Evolutionary conservation across 2,113 vertebrate species (phyloP), one percentile per base, ranked within the genome.

Genomic region (Epinephelus moara): DNA sequence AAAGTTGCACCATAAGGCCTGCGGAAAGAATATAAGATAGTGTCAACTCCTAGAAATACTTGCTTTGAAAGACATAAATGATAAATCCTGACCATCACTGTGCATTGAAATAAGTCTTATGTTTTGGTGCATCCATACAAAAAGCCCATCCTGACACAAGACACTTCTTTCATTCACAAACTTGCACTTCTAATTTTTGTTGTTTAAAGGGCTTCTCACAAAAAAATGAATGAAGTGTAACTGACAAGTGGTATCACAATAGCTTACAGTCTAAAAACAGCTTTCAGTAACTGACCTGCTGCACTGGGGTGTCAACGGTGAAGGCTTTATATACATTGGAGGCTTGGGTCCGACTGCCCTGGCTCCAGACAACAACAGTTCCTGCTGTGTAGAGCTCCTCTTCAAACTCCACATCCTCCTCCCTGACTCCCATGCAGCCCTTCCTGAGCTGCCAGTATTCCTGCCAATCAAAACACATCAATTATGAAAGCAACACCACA

Each of bases 1-100:
- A 94, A 99, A 99, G 93, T 98, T 96, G 70, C 98, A 99, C 98
- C 98, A 99, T 47, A 99, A 93, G 47, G 98, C 98, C 98, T 99
- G 91, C 50, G 96, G 93, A 60, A 63, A 92, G 72, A 86, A 81
- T 84, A 72, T 80, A 6, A 49, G 13, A 50, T 0, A 45, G 42
- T 45, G 42, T 45, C 42, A 10, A 45, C 42, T 45, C 42, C 42
- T 45, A 9, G 42, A 45, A 12, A 45, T 45, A 45, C 9, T 45
- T 12, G 42, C 9, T 45, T 11, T 45, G 11, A 21, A 80, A 68
- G 1, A 61, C 6, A n/a, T 47, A 55, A 8, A 55, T 6, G 9
- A 40, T 40, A 9, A 40, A 40, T 15, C 5, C 19, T 45, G 42
- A 45, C 40, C 6, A 42, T 42, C 7, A 61, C 19, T 25, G 52